phyloP scores from a whole-genome alignment of 2,888 invertebrate genomes.

The Dicranocentrus wangi region DNA sequence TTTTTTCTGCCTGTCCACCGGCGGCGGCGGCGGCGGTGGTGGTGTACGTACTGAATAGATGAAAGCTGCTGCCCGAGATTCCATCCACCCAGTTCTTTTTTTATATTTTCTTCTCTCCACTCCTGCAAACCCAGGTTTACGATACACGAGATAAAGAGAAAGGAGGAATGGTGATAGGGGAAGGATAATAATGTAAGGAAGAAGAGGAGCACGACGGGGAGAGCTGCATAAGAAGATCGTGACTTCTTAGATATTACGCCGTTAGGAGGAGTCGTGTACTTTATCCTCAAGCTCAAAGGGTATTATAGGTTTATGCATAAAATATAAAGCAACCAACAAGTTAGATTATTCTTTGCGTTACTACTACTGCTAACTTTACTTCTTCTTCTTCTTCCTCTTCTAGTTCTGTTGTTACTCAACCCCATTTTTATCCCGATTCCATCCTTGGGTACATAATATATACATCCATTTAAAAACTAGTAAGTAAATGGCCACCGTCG shows the following conservation, averaged over 20 bases:
- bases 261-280: not conserved
- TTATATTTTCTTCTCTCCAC: too few relatives aligned
- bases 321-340: conserved; percentile 62
- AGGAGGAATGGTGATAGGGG: not conserved
- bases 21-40: too few relatives aligned
- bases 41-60: too few relatives aligned
- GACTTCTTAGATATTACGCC: conserved; percentile 19
- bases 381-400: not conserved
- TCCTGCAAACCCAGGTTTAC: too few relatives aligned
- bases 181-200: conserved; percentile 9
- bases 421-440: too few relatives aligned
- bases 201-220: conserved; percentile 8
- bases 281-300: conserved; percentile 42
- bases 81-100: too few relatives aligned
- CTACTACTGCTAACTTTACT: not conserved
- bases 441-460: not conserved
- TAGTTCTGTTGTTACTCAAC: not conserved
- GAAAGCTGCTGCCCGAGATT: too few relatives aligned
- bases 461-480: too few relatives aligned
- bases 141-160: too few relatives aligned
- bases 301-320: conserved; percentile 62
- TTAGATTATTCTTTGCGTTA: conserved; percentile 45
- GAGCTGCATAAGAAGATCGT: conserved; percentile 40
- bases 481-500: too few relatives aligned
- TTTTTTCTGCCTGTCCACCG: too few relatives aligned